Evolutionary conservation across 2,888 invertebrate genomes (phyloP).

Genomic region (Volucella inflata): DNA sequence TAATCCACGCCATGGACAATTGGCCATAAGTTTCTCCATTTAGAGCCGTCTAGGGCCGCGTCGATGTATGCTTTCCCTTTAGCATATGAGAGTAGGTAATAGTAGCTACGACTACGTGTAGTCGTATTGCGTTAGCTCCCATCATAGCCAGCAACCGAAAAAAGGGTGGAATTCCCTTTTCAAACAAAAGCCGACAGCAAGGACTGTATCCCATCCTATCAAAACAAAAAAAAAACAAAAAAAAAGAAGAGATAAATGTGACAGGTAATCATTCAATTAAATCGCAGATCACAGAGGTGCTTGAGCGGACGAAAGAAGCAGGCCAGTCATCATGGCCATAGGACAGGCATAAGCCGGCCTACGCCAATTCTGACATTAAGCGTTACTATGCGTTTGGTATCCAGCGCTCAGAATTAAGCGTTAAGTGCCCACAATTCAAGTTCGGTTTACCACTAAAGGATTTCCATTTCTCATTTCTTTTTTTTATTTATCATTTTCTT

Average conservation of each 20-base stretch:
- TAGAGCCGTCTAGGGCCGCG: neutral
- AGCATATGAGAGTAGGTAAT: too few relatives aligned
- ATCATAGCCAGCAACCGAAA: neutral
- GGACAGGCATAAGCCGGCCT: constrained; percentile 31
- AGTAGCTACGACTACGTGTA: too few relatives aligned
- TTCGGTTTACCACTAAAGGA: constrained; percentile 56
- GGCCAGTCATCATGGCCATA: constrained; percentile 41
- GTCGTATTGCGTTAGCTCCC: constrained; percentile 32
- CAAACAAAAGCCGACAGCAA: constrained; percentile 28
- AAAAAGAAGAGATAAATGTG: constrained; percentile 62
- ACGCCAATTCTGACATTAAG: constrained; percentile 60
- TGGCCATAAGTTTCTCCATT: constrained; percentile 61
- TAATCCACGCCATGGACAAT: constrained; percentile 75
- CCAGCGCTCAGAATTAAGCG: too few relatives aligned
- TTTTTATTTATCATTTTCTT: neutral
- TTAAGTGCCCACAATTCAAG: constrained; percentile 66
- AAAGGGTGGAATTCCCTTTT: constrained; percentile 53
- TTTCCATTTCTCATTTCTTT: constrained; percentile 37
- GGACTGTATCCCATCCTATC: constrained; percentile 1
- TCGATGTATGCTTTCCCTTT: constrained; percentile 3
- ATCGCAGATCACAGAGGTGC: constrained; percentile 51
- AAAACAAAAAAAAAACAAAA: constrained; percentile 23
- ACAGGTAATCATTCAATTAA: constrained; percentile 76
- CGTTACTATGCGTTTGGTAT: too few relatives aligned
- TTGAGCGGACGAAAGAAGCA: constrained; percentile 49